Conservation (phyloP, 1,140 invertebrate species). For the Psix sp. region DNA sequence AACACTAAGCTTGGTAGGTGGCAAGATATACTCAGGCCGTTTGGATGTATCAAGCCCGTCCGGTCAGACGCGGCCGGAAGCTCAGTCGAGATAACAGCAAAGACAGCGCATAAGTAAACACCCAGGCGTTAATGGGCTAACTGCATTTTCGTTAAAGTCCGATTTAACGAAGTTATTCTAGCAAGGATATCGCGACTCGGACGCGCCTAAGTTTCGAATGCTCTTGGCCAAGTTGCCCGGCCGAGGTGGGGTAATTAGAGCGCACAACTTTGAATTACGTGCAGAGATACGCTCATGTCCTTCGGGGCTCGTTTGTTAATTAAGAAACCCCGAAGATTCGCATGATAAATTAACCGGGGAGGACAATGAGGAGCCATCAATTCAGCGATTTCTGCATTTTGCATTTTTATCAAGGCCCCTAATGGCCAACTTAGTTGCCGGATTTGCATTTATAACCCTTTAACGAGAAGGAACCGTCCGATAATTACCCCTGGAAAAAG, state of each 20-base stretch:
- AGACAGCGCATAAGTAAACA: constrained; percentile 51
- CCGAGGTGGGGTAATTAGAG: constrained; percentile 75
- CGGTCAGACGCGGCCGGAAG: constrained; percentile 74
- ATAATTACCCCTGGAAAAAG: constrained; percentile 37
- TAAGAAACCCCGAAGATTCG: constrained; percentile 61
- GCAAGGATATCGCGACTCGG: constrained; percentile 47
- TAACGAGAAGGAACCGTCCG: constrained; percentile 58
- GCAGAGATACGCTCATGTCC: constrained; percentile 56
- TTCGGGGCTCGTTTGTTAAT: constrained; percentile 70
- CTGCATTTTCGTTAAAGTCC: constrained; percentile 64
- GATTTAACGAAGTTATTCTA: constrained; percentile 59
- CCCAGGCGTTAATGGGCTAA: constrained; percentile 44
- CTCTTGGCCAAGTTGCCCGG: constrained; percentile 61
- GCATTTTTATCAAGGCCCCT: constrained; percentile 59
- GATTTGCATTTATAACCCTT: constrained; percentile 69
- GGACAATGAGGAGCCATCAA: constrained; percentile 15
- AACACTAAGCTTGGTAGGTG: constrained; percentile 62
- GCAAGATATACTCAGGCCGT: constrained; percentile 59
- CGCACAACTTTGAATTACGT: constrained; percentile 73
- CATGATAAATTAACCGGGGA: constrained; percentile 44
- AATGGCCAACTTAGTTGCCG: constrained; percentile 66
- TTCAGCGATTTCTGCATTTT: constrained; percentile 33
- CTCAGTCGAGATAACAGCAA: constrained; percentile 67
- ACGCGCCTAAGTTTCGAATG: constrained; percentile 60
- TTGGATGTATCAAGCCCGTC: constrained; percentile 72